Evolutionary conservation across 2,888 invertebrate species (phyloP).

Genomic region (Sarcophaga subvicina): DNA sequence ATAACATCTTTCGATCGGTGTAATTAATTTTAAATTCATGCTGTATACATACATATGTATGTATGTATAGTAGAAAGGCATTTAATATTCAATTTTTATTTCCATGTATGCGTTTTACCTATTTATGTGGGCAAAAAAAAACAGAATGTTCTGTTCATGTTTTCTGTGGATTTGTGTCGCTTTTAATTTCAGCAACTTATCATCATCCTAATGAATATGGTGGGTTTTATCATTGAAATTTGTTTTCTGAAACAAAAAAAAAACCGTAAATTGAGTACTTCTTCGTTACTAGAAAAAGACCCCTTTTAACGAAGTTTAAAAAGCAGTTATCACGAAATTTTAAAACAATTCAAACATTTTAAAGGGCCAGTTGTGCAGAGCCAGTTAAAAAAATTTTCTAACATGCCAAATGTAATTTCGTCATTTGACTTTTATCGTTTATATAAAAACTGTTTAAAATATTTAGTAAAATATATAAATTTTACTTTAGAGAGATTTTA

Average conservation of each 20-base stretch:
- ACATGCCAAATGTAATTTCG: background rate
- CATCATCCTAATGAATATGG: constrained; percentile 50
- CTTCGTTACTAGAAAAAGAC: background rate
- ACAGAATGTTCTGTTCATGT: constrained; percentile 25
- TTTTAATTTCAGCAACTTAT: constrained; percentile 37
- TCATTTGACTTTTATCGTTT: too few relatives aligned
- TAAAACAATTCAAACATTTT: constrained; percentile 36
- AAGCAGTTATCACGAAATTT: constrained; percentile 79
- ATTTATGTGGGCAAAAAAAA: background rate
- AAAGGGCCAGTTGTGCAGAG: constrained; percentile 5
- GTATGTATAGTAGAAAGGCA: too few relatives aligned
- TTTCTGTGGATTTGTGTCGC: constrained; percentile 6
- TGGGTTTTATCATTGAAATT: constrained; percentile 22
- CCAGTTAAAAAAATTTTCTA: background rate
- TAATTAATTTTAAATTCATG: constrained; percentile 57
- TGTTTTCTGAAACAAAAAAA: constrained; percentile 1
- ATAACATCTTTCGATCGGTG: constrained; percentile 30
- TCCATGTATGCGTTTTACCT: too few relatives aligned
- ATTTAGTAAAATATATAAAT: too few relatives aligned
- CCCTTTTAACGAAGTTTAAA: constrained; percentile 71
- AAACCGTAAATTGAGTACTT: constrained; percentile 71
- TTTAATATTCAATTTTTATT: too few relatives aligned
- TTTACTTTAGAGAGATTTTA: too few relatives aligned
- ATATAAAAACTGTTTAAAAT: too few relatives aligned
- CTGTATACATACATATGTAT: background rate